These are phyloP conservation scores for Etia nguti DNA, from an alignment of 2,113 vertebrate species.

Conservation along the genomic window DNA sequence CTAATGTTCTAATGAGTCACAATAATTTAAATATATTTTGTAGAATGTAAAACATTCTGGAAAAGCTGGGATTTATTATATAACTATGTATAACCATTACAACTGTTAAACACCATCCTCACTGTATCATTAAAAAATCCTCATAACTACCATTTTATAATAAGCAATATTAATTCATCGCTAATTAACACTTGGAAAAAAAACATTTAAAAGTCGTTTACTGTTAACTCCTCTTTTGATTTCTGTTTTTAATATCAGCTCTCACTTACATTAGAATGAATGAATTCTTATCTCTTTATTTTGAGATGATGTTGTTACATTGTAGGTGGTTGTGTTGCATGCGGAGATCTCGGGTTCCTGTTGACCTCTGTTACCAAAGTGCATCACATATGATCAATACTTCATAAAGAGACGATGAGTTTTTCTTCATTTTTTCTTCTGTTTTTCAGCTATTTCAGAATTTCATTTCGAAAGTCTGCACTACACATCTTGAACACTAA, in stretches of 20 bases:
- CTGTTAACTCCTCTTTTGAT: not conserved
- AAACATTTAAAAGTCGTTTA: not conserved
- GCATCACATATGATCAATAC: not conserved
- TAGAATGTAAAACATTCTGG: not conserved
- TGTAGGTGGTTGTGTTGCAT: not conserved
- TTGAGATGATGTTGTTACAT: not conserved
- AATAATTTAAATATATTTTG: not conserved
- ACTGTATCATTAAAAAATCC: not conserved
- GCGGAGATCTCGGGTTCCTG: not conserved
- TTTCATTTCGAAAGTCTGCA: not conserved
- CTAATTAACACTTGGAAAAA: no score
- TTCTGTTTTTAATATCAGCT: not conserved
- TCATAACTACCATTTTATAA: no score
- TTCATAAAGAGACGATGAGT: not conserved
- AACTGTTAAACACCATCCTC: not conserved
- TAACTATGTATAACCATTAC: not conserved
- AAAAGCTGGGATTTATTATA: not conserved
- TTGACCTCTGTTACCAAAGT: not conserved
- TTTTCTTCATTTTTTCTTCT: not conserved
- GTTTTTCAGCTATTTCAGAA: not conserved
- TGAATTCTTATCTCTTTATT: not conserved
- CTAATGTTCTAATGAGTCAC: not conserved
- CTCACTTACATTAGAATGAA: not conserved
- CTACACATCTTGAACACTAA: not conserved
- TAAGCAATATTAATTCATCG: no score